These are phyloP conservation scores for Diadema setosum DNA, from an alignment of 35 echinoderm and acorn worm genomes.

Conservation along the genomic window DNA sequence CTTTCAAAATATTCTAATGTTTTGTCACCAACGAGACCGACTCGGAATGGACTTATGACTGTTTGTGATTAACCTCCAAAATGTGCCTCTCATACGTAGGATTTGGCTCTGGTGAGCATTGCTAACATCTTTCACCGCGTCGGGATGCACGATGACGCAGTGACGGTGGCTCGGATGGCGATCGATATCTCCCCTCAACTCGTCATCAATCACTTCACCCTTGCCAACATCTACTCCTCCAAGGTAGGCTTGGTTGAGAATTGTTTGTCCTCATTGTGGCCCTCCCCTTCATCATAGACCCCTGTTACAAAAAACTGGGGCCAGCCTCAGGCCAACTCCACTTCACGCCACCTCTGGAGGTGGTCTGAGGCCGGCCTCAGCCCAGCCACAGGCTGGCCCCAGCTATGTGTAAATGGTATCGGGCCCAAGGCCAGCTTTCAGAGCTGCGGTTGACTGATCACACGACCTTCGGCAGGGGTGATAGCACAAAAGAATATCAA, in stretches of 20 bases:
- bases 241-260: constrained; percentile 25
- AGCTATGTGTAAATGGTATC: no score
- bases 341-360: no score
- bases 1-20: no score
- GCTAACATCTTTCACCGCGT: constrained; percentile 92
- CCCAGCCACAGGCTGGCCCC: no score
- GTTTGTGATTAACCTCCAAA: not conserved
- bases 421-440: no score
- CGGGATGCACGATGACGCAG: constrained; percentile 59
- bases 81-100: constrained; percentile 52
- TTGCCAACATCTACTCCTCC: constrained; percentile 82
- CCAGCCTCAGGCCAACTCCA: not conserved
- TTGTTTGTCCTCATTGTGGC: not conserved
- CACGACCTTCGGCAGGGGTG: no score
- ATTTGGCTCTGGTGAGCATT: constrained; percentile 83
- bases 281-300: not conserved
- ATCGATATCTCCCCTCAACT: constrained; percentile 73
- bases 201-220: constrained; percentile 89
- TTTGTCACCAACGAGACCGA: no score
- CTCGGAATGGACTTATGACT: no score
- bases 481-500: no score
- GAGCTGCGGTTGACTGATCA: no score
- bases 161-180: constrained; percentile 67
- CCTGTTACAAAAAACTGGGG: not conserved
- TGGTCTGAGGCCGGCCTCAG: no score